Conservation (phyloP, 2,888 invertebrate species). For the Lamproptera curius region DNA sequence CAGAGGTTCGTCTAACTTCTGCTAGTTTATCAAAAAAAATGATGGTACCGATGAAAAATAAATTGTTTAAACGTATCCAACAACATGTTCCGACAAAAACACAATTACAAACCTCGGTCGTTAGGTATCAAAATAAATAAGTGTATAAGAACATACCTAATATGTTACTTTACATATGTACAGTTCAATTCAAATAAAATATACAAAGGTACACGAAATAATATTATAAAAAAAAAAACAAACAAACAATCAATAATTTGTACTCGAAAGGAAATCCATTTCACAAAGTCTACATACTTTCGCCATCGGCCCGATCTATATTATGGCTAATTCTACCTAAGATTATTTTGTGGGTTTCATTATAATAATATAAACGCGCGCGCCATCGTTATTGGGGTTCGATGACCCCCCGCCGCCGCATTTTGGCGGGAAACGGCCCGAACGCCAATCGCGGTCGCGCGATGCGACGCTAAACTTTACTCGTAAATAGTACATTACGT, state of each 20-base stretch:
- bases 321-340: constrained; percentile 68
- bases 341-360: constrained; percentile 65
- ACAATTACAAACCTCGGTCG: constrained; percentile 53
- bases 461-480: constrained; percentile 55
- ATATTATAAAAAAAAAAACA: constrained; percentile 54
- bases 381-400: constrained; percentile 37
- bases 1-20: constrained; percentile 2
- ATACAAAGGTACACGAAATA: constrained; percentile 63
- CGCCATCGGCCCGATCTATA: constrained; percentile 55
- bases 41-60: constrained; percentile 5
- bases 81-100: constrained; percentile 9
- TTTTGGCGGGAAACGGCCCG: constrained; percentile 15
- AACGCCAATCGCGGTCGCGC: constrained; percentile 36
- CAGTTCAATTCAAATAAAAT: constrained; percentile 55
- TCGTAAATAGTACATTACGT: constrained; percentile 65
- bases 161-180: constrained; percentile 73
- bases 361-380: constrained; percentile 47
- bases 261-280: constrained; percentile 66
- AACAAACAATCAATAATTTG: constrained; percentile 68
- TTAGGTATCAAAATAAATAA: constrained; percentile 65
- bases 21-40: background rate
- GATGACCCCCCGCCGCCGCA: background rate
- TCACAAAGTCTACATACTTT: constrained; percentile 49
- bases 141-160: constrained; percentile 55
- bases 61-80: constrained; percentile 6